Percentiles rank a stretch among this genome's conserved stretches.
Evolutionary conservation across 2,888 invertebrate species (phyloP).

Genomic region (Mallateleia sp.): DNA sequence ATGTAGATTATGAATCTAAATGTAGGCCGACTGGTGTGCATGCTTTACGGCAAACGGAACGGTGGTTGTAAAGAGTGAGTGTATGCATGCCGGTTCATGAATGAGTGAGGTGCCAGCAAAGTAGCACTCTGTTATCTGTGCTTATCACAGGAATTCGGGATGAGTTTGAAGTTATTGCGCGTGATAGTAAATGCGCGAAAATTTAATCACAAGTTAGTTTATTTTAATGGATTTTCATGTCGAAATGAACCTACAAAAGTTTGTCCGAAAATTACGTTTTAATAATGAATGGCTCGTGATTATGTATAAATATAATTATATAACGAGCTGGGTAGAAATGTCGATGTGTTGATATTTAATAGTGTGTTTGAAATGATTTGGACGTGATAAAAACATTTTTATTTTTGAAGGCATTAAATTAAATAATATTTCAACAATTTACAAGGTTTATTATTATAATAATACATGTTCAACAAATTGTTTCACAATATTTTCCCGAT

Average conservation of each 20-base stretch:
- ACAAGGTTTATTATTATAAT: too few relatives aligned
- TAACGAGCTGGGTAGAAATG: too few relatives aligned
- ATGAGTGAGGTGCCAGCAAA: conserved; percentile 51
- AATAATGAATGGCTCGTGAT: too few relatives aligned
- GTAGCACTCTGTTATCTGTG: conserved; percentile 61
- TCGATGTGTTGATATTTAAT: too few relatives aligned
- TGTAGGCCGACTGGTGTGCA: neutral
- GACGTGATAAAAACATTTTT: too few relatives aligned
- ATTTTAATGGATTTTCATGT: conserved; percentile 47
- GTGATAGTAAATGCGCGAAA: conserved; percentile 30
- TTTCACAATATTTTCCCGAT: too few relatives aligned
- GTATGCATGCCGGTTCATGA: conserved; percentile 39
- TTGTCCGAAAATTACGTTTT: too few relatives aligned
- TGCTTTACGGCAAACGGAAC: conserved; percentile 44
- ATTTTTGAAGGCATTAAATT: too few relatives aligned
- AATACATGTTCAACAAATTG: too few relatives aligned
- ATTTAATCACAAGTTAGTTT: conserved; percentile 53
- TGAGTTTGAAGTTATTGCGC: conserved; percentile 44
- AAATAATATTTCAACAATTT: too few relatives aligned
- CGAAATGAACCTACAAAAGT: conserved; percentile 2
- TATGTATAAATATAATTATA: too few relatives aligned
- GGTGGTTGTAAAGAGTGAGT: conserved; percentile 33
- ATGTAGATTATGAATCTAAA: conserved; percentile 56
- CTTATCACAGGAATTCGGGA: conserved; percentile 54
- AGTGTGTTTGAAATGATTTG: too few relatives aligned